Conservation (phyloP, 1,140 invertebrate species). For the Psilanteris sp. region DNA sequence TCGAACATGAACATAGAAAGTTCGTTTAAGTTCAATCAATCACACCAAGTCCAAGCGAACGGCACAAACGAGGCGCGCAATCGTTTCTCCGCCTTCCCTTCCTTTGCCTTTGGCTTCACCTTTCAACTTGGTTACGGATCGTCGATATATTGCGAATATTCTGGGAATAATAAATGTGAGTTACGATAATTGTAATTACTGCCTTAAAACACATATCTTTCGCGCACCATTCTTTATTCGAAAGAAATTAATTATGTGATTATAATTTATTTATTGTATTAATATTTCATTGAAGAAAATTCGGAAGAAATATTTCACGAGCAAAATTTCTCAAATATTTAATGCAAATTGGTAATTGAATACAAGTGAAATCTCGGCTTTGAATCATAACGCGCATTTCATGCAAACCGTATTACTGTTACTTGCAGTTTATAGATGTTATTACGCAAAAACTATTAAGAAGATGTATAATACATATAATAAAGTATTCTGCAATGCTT, state of each 20-base stretch:
- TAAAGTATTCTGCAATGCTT: too few species aligned
- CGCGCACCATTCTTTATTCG: constrained; percentile 51
- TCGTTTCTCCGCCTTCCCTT: constrained; percentile 61
- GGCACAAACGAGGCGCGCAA: constrained; percentile 65
- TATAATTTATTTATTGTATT: too few species aligned
- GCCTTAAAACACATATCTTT: constrained; percentile 39
- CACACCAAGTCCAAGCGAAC: constrained; percentile 61
- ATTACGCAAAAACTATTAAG: too few species aligned
- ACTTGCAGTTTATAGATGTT: too few species aligned
- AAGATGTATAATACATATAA: too few species aligned
- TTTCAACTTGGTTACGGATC: constrained; percentile 48
- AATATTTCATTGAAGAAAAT: too few species aligned
- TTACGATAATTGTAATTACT: constrained; percentile 61
- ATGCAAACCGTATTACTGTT: too few species aligned
- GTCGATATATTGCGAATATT: constrained; percentile 55
- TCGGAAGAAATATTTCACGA: too few species aligned
- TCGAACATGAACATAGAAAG: constrained; percentile 60
- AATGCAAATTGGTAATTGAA: too few species aligned
- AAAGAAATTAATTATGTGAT: constrained; percentile 37
- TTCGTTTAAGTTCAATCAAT: constrained; percentile 67
- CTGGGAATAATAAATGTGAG: constrained; percentile 58
- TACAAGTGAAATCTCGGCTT: too few species aligned
- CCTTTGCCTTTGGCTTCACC: constrained; percentile 56
- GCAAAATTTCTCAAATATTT: too few species aligned
- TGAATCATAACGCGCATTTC: too few species aligned